Evolutionary conservation across 2,797 vertebrate species (phyloP).

Genomic region (Triplophysa bombifrons): DNA sequence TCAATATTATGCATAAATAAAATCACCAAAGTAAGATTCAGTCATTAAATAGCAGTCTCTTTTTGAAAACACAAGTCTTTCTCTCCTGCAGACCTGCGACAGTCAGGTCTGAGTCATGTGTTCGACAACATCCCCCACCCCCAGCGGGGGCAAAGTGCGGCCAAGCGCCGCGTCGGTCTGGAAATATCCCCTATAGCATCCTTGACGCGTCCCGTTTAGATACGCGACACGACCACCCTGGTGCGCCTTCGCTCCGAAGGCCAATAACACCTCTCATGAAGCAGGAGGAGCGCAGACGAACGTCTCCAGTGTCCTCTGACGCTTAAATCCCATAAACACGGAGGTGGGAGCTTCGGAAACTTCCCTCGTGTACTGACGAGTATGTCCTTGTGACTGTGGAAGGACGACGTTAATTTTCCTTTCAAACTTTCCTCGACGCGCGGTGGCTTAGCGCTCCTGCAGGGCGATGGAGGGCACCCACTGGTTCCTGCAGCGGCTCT

Average conservation of each 20-base stretch:
- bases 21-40: constrained; percentile 43
- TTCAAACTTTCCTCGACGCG: constrained; percentile 41
- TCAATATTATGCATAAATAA: constrained; percentile 45
- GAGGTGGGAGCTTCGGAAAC: constrained; percentile 18
- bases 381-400: constrained; percentile 26
- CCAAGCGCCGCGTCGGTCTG: not conserved
- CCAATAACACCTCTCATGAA: constrained; percentile 2
- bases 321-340: constrained; percentile 22
- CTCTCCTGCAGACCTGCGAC: constrained; percentile 25
- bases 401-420: constrained; percentile 39
- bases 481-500: constrained; percentile 85
- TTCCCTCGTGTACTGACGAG: constrained; percentile 30
- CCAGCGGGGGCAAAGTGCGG: constrained; percentile 1
- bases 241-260: constrained; percentile 15
- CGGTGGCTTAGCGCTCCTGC: constrained; percentile 81
- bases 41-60: constrained; percentile 44
- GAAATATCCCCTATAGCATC: constrained; percentile 5
- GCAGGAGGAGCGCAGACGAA: constrained; percentile 13
- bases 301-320: constrained; percentile 20
- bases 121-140: constrained; percentile 9
- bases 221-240: constrained; percentile 5
- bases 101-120: constrained; percentile 27
- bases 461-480: constrained; percentile 88
- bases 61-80: not conserved
- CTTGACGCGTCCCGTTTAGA: not conserved